Conservation (phyloP, 2,113 vertebrate genomes). For the Gymnarchus niloticus region DNA sequence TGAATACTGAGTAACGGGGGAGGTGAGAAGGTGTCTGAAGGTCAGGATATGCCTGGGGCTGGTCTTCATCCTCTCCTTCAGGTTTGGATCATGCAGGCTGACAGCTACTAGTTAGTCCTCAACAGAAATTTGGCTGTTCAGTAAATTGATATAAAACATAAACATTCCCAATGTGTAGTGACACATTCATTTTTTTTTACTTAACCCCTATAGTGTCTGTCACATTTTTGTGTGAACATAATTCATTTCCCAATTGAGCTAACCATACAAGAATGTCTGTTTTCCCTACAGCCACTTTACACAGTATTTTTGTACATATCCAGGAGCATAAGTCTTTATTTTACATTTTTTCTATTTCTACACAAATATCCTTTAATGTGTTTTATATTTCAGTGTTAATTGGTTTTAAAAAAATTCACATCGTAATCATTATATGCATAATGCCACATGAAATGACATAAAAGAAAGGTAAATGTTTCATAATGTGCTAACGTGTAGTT, state of each 20-base stretch:
- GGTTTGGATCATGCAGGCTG: neutral
- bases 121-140: neutral
- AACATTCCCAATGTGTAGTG: too few relatives aligned
- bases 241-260: neutral
- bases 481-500: neutral
- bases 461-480: too few relatives aligned
- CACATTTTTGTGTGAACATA: neutral
- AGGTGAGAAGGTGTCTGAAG: slow-evolving; percentile 25
- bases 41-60: slow-evolving; percentile 20
- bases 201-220: neutral
- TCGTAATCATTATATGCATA: too few relatives aligned
- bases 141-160: neutral
- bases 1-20: slow-evolving; percentile 10
- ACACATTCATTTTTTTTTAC: too few relatives aligned
- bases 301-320: neutral
- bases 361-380: neutral
- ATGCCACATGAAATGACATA: neutral
- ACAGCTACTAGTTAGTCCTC: neutral
- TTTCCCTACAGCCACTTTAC: neutral
- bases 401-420: too few relatives aligned
- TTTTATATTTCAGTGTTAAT: neutral
- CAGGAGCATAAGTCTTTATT: neutral
- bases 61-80: slow-evolving; percentile 1
- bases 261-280: neutral
- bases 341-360: neutral